Evolutionary conservation across 2,888 invertebrate genomes (phyloP), one percentile per base, ranked within the genome.

Genomic region (Xylocampa areola): DNA sequence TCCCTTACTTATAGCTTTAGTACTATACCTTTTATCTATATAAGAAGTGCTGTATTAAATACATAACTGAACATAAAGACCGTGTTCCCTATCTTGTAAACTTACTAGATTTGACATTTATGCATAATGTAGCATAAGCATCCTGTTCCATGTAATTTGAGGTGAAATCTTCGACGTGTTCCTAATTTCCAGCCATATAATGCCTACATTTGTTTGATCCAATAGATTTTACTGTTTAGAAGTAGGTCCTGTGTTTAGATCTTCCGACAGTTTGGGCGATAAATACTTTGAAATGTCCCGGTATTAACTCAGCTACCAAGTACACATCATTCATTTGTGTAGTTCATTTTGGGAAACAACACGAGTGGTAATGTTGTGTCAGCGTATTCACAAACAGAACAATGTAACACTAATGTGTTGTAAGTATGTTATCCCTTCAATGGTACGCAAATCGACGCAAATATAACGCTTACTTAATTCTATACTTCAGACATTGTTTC

Each of bases 1-100:
- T 85, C 90, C 92, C 81, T 87, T 89, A 90, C 86, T 89, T 89
- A 91, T 93, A 93, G 93, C 92, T 92, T 91, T 93, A 93, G 91
- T 91, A 89, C 87, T 83, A 23, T 88, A 87, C 87, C 88, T 88
- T 81, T 80, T 86, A 84, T 85, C 79, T 88, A 86, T 87, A 78
- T 79, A 84, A 85, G 77, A 82, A 86, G 82, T 86, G 90, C 91
- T 88, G 82, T 83, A 81, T 85, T 81, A 84, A 80, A 78, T 85
- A 77, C 55, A 58, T 68, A 66, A 82, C 80, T 80, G 79, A 88
- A 77, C 79, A 76, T 81, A 81, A 84, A 82, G 73, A 76, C 78
- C 80, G 82, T 86, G 82, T 81, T 86, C 73, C 83, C 69, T 55
- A 48, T 80, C 80, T 81, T 81, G 80, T 86, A 81, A 86, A 79